Percentiles rank a stretch among this genome's conserved stretches.
These are phyloP conservation scores for Anaspis maculata DNA, from an alignment of 2,888 invertebrate genomes.

Conservation along the genomic window DNA sequence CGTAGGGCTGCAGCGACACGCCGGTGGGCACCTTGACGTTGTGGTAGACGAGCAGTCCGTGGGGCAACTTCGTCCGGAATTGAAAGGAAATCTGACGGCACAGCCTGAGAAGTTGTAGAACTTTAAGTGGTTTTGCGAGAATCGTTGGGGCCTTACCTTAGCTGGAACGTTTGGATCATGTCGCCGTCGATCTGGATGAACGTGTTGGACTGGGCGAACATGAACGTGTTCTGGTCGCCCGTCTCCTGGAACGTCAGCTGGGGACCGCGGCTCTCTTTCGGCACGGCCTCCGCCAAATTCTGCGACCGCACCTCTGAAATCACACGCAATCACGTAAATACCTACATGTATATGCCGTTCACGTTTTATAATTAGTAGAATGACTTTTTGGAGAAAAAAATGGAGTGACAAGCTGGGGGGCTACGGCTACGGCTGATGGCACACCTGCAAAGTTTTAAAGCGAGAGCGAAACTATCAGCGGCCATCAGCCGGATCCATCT, in stretches of 20 bases:
- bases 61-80: slow-evolving; percentile 79
- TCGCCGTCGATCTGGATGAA: slow-evolving; percentile 88
- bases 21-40: slow-evolving; percentile 82
- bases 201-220: slow-evolving; percentile 85
- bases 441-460: too few relatives aligned
- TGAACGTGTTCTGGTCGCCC: slow-evolving; percentile 77
- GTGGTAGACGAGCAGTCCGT: slow-evolving; percentile 82
- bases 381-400: too few relatives aligned
- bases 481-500: too few relatives aligned
- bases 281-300: too few relatives aligned
- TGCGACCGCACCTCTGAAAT: too few relatives aligned
- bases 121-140: background rate
- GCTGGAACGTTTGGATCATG: slow-evolving; percentile 81
- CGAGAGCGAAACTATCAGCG: too few relatives aligned
- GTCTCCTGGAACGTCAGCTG: slow-evolving; percentile 80
- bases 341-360: too few relatives aligned
- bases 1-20: slow-evolving; percentile 74
- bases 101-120: slow-evolving; percentile 50
- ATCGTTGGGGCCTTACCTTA: slow-evolving; percentile 56
- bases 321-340: too few relatives aligned
- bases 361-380: too few relatives aligned
- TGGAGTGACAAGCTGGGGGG: too few relatives aligned
- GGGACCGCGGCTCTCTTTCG: slow-evolving; percentile 65
- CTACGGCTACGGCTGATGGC: too few relatives aligned
- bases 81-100: slow-evolving; percentile 84